Evolutionary conservation across 2,888 invertebrate species (phyloP).

Genomic region (Crepidodera aurea): DNA sequence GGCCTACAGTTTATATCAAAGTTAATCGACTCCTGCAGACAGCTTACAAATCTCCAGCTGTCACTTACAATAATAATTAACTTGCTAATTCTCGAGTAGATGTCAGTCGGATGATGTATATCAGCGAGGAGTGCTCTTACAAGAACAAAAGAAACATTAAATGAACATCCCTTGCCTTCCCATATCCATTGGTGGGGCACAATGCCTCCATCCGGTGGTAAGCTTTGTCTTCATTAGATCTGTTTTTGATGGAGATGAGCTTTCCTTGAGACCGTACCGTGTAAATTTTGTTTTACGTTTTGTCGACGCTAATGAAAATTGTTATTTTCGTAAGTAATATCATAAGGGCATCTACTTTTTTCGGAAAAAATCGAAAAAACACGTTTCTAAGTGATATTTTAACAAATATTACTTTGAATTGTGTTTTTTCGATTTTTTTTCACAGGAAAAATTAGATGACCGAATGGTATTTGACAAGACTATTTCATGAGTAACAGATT

Average conservation of each 20-base stretch:
- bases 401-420: too few species aligned
- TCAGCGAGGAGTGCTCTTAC: conserved; percentile 38
- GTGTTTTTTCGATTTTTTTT: too few species aligned
- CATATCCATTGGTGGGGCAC: conserved; percentile 17
- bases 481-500: too few species aligned
- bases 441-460: too few species aligned
- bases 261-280: neutral
- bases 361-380: too few species aligned
- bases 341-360: too few species aligned
- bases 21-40: conserved; percentile 48
- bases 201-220: conserved; percentile 21
- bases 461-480: too few species aligned
- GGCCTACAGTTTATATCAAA: neutral
- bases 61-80: conserved; percentile 61
- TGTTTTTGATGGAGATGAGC: conserved; percentile 20
- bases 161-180: conserved; percentile 33
- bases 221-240: conserved; percentile 35
- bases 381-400: too few species aligned
- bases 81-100: conserved; percentile 57
- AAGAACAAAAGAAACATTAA: conserved; percentile 38
- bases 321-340: too few species aligned
- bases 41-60: conserved; percentile 58
- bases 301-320: too few species aligned
- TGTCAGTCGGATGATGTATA: conserved; percentile 51
- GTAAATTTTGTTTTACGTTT: neutral